Evolutionary conservation across 2,888 invertebrate genomes (phyloP).

Genomic region (Latrodectus hesperus): DNA sequence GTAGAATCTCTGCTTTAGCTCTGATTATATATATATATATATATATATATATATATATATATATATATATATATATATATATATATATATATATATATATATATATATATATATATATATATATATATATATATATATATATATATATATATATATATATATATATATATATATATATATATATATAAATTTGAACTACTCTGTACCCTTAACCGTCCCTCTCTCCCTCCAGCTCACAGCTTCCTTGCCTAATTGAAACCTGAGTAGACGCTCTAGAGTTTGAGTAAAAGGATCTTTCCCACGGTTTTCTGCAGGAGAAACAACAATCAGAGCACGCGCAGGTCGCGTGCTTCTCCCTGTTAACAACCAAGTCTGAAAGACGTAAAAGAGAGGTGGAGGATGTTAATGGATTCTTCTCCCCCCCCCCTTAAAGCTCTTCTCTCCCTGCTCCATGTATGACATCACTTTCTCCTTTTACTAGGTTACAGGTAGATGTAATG

Average conservation of each 20-base stretch:
- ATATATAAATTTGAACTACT: too few species aligned
- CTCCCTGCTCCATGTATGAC: slow-evolving; percentile 18
- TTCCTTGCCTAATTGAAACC: slow-evolving; percentile 51
- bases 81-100: too few species aligned
- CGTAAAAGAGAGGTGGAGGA: slow-evolving; percentile 12
- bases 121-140: too few species aligned
- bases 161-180: too few species aligned
- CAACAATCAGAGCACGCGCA: slow-evolving; percentile 50
- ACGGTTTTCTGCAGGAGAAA: slow-evolving; percentile 26
- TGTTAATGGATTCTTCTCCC: slow-evolving; percentile 43
- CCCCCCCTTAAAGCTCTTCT: not conserved
- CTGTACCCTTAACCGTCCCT: not conserved
- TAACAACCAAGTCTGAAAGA: slow-evolving; percentile 38
- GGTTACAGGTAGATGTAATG: not conserved
- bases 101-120: too few species aligned
- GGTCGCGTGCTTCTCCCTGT: slow-evolving; percentile 25
- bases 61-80: too few species aligned
- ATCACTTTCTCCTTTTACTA: slow-evolving; percentile 31
- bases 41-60: too few species aligned
- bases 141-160: too few species aligned
- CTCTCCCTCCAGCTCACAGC: not conserved
- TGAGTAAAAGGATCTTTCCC: slow-evolving; percentile 43
- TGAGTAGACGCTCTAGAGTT: slow-evolving; percentile 16
- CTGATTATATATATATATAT: too few species aligned
- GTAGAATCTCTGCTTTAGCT: too few species aligned